Evolutionary conservation across 35 echinoderm and acorn worm species (phyloP), one percentile per base, ranked within the genome.

Genomic region (Strongylocentrotus purpuratus): DNA sequence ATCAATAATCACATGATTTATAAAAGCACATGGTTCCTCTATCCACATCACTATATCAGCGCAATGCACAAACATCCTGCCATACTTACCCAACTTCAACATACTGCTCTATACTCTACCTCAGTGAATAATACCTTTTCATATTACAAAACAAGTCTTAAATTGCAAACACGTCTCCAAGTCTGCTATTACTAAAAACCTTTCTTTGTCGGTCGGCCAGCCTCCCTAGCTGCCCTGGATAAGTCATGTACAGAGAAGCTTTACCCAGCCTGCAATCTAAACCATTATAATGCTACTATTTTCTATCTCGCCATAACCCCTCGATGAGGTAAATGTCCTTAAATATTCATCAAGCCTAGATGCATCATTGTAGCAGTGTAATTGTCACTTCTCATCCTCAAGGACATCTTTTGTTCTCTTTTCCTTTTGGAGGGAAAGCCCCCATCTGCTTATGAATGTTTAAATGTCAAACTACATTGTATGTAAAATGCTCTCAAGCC

Each of bases 181-280:
- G 65, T 78, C n/a, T 78, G 65, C 65, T 55, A n/a, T 78, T 78
- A 28, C 65, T 78, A 70, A 70, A 70, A 78, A 78, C 65, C 65
- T 18, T n/a, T 78, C 28, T 28, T 59, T 14, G 18, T 18, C n/a
- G 20, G 65, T 78, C 65, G 18, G 22, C 65, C 61, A 25, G 61
- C 61, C 61, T 70, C 0, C 61, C 61, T 65, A 20, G 10, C 61
- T 78, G 65, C 65, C 65, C 65, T 78, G 65, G 65, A 78, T 28
- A 78, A 22, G 7, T 22, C 11, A 17, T 11, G 7, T 59, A 17
- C 9, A 12, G 52, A 59, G 65, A 78, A 78, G 20, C 28, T 18
- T 2, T 78, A 78, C 65, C 2, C 65, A 28, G 65, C 20, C 20
- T 7, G 18, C 18, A 78, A 78, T 22, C 20, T 7, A 78, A 78